Evolutionary conservation across 2,888 invertebrate species (phyloP).

Genomic region (Eupithecia abbreviata): DNA sequence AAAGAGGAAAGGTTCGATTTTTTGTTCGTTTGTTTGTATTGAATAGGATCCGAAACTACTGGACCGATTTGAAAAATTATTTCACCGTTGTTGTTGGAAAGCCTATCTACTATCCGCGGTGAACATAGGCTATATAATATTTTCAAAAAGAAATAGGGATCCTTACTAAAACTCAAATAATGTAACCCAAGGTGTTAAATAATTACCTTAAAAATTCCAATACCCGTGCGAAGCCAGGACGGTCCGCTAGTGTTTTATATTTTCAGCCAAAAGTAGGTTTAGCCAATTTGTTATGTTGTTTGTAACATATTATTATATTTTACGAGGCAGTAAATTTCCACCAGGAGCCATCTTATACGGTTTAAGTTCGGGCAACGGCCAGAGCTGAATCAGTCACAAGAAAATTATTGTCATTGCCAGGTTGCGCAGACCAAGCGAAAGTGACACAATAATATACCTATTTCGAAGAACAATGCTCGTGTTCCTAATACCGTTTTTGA

Average conservation of each 20-base stretch:
- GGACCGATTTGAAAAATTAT: no score
- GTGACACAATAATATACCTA: background rate
- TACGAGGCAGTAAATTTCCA: background rate
- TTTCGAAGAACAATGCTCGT: slow-evolving; percentile 34
- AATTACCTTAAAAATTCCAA: no score
- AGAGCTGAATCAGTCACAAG: background rate
- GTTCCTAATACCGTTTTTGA: slow-evolving; percentile 30
- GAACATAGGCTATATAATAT: no score
- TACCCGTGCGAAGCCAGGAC: no score
- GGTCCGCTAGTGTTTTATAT: background rate
- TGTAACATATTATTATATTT: background rate
- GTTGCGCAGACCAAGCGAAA: background rate
- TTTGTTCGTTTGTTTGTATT: no score
- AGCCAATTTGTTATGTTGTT: background rate
- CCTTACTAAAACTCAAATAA: no score
- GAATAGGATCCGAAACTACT: no score
- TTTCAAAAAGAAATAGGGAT: no score
- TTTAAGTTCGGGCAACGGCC: background rate
- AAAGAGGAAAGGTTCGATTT: no score
- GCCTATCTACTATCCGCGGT: no score
- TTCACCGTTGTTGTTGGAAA: no score
- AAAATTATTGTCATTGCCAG: background rate
- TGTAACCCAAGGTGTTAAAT: no score
- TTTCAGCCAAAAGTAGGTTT: background rate
- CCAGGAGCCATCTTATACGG: background rate